Base-by-base conservation (phyloP, 2,113 vertebrate genomes). In the Calonectris borealis region DNA sequence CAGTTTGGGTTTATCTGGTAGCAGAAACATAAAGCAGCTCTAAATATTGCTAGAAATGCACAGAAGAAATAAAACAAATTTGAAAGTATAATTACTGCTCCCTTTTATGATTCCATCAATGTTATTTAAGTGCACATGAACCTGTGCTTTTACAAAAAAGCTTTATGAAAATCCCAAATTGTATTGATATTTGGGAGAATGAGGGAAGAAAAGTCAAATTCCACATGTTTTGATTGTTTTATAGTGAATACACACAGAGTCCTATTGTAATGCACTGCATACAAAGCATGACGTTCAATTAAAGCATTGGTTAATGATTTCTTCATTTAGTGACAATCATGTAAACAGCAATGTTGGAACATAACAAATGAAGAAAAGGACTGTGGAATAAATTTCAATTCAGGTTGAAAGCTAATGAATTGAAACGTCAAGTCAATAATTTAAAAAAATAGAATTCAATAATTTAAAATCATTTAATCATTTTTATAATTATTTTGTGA, bases 381-480 rank as follows among this genome's bases (percentile, higher is more conserved):
- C 78, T 62, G n/a, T 77, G 51, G 87, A 94, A 91, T 83, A 97
- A 93, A 96, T 96, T 96, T 92, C 82, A 89, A 31, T 90, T 89
- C 81, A 83, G 58, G 55, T 88, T 94, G 77, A 91, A 97, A 97
- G 83, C 70, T 88, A 94, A 95, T 94, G 85, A 94, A 96, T 88
- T 92, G 85, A 96, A 97, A 94, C 95, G 94, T 86, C 90, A 94
- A 90, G 57, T 83, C 84, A 83, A 88, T 91, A 27, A 73, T 69
- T 95, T 58, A 78, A 80, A 93, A 94, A 89, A 96, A 79, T 91
- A 95, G 83, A 96, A 94, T 97, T 94, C 90, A 88, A 96, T 97
- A 81, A 49, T 91, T 88, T 61, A 91, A 96, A 94, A 97, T 95
- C 2, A 4, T 76, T 95, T 92, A 81, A 94, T 96, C 52, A 86